Evolutionary conservation across 2,797 vertebrate species (phyloP).

Genomic region (Todus mexicanus): DNA sequence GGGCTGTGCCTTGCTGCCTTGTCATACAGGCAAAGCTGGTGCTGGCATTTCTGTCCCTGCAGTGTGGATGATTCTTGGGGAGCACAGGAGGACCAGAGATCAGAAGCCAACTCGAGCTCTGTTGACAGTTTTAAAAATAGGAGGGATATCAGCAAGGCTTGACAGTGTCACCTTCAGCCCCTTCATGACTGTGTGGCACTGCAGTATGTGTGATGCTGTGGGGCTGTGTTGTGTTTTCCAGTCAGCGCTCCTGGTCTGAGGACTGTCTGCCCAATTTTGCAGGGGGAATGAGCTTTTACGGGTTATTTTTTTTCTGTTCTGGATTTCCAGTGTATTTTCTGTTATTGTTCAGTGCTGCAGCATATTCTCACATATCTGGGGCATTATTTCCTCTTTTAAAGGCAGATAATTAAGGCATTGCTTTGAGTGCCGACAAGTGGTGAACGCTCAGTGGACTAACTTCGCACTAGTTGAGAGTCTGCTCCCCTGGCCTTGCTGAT

Average conservation of each 20-base stretch:
- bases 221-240: background rate
- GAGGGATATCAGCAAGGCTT: background rate
- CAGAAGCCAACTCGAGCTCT: background rate
- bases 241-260: background rate
- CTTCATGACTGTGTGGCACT: background rate
- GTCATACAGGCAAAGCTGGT: background rate
- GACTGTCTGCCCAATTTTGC: background rate
- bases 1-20: background rate
- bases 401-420: background rate
- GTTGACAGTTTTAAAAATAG: background rate
- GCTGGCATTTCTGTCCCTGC: background rate
- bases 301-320: background rate
- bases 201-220: background rate
- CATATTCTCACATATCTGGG: background rate
- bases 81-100: background rate
- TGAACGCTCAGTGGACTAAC: background rate
- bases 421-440: background rate
- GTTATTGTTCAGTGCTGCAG: background rate
- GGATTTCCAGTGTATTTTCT: background rate
- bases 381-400: background rate
- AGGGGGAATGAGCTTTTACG: background rate
- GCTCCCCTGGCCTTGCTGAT: background rate
- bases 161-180: background rate
- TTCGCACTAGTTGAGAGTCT: background rate
- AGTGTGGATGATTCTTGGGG: fast-evolving